Conservation (phyloP, 2,888 invertebrate genomes). For the Calliphora vomitoria region DNA sequence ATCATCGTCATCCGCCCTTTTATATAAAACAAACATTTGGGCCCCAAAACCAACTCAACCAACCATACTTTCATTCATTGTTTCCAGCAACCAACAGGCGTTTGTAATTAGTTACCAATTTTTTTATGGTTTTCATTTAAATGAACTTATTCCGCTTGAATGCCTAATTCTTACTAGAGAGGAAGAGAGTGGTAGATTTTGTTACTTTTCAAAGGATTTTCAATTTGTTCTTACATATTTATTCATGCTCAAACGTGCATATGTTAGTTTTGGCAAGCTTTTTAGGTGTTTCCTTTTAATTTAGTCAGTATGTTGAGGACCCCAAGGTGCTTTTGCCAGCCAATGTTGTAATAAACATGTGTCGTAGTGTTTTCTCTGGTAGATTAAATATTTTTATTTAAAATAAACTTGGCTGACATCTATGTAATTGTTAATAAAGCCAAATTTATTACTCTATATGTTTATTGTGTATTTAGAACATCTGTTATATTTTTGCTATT, state of each 20-base stretch:
- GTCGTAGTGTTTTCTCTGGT: neutral
- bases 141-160: conserved; percentile 23
- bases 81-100: conserved; percentile 18
- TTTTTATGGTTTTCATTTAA: conserved; percentile 19
- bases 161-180: neutral
- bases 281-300: neutral
- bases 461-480: neutral
- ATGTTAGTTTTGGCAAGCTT: neutral
- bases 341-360: neutral
- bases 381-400: conserved; percentile 10
- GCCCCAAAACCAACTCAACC: neutral
- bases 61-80: neutral
- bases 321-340: neutral
- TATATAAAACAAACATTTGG: no score
- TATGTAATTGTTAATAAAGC: neutral
- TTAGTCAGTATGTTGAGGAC: neutral
- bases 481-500: neutral
- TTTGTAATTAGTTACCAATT: conserved; percentile 43
- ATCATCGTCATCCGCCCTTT: neutral
- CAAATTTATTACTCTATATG: neutral
- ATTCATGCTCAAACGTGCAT: no score
- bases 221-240: no score
- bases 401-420: conserved; percentile 5
- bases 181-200: no score
- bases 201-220: neutral